These are phyloP conservation scores for Agriopis aurantiaria DNA, from an alignment of 2,888 invertebrate species.

Conservation along the genomic window DNA sequence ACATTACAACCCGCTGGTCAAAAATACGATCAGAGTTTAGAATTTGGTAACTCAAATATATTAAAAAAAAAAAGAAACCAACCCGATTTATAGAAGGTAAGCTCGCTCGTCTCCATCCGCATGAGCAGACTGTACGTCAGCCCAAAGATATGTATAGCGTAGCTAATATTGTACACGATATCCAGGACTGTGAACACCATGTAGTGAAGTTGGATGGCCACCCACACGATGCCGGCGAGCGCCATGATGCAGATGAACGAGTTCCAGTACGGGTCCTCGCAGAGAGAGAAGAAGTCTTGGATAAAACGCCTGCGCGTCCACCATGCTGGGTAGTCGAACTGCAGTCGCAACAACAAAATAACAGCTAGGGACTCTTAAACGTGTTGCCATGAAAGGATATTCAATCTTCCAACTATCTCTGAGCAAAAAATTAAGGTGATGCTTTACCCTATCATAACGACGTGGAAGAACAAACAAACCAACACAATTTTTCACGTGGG, in stretches of 20 bases:
- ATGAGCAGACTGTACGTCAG: slow-evolving; percentile 51
- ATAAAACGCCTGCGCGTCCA: slow-evolving; percentile 53
- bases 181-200: slow-evolving; percentile 47
- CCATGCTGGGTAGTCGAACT: slow-evolving; percentile 63
- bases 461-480: too few relatives aligned
- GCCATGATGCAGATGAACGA: slow-evolving; percentile 58
- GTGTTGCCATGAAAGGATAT: too few relatives aligned
- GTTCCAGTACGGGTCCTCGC: slow-evolving; percentile 66
- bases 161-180: slow-evolving; percentile 58
- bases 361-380: too few relatives aligned
- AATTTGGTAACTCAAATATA: too few relatives aligned
- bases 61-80: slow-evolving; percentile 39
- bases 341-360: not conserved
- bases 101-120: slow-evolving; percentile 40
- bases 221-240: slow-evolving; percentile 54
- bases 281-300: slow-evolving; percentile 54
- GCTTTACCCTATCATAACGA: too few relatives aligned
- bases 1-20: too few relatives aligned
- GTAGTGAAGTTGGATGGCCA: slow-evolving; percentile 41
- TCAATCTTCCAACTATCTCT: too few relatives aligned
- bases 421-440: too few relatives aligned
- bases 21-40: too few relatives aligned
- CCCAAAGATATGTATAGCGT: slow-evolving; percentile 59
- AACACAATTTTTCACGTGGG: too few relatives aligned
- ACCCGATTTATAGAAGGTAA: slow-evolving; percentile 47